phyloP scores from a whole-genome alignment of 2,797 vertebrate genomes.

The Brotula barbata region DNA sequence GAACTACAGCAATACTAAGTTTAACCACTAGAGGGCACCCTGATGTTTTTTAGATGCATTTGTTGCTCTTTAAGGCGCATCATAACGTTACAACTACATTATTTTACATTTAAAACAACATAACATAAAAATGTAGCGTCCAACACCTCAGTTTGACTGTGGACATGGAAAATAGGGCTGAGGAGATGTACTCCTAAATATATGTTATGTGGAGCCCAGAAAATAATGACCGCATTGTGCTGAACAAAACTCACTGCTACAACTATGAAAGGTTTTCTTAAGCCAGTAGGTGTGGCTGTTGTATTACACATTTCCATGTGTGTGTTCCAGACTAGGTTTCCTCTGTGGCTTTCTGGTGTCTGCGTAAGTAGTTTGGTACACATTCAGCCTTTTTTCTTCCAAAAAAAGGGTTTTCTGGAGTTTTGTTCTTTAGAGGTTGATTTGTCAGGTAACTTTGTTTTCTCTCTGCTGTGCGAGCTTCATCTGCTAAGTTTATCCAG shows the following conservation, averaged over 20 bases:
- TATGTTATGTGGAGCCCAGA: no score
- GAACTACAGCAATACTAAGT: no score
- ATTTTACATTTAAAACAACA: no score
- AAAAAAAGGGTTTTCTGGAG: no score
- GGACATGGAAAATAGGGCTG: neutral
- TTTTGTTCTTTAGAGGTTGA: neutral
- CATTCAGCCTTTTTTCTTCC: neutral
- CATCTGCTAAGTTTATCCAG: conserved; percentile 33
- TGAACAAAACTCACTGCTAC: neutral
- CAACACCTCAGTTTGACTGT: neutral
- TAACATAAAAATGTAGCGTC: no score
- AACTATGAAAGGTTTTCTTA: conserved; percentile 1
- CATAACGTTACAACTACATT: no score
- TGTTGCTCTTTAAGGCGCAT: no score
- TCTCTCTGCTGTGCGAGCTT: neutral
- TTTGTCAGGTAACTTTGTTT: neutral
- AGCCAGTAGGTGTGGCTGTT: conserved; percentile 72
- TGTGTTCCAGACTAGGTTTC: neutral
- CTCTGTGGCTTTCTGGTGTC: neutral
- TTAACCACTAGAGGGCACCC: no score
- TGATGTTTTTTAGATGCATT: no score
- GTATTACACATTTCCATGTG: conserved; percentile 20
- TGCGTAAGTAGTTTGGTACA: neutral
- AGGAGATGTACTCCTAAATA: neutral
- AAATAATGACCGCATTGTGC: no score